Base-by-base conservation (phyloP, 2,888 invertebrate genomes). In the Athalia circularis region DNA sequence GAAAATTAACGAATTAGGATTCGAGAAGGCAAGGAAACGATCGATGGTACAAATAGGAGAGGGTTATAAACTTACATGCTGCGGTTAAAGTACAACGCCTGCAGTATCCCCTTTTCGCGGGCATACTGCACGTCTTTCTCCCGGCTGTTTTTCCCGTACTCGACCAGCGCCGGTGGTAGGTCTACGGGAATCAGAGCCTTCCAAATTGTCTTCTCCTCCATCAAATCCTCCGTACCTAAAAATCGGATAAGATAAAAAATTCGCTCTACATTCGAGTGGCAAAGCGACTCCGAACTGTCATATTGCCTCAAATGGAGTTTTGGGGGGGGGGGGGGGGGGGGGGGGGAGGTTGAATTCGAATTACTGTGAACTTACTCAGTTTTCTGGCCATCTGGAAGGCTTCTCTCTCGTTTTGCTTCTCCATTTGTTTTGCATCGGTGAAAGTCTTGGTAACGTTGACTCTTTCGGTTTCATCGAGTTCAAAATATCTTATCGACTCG, bases 401-500 rank as follows among this genome's bases (percentile, higher is more conserved):
- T 87, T 96, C 95, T 77, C 96, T 93, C 91, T 99, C 99, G 85
- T 95, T 93, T 80, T 94, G 93, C 86, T 96, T 95, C 88, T 99
- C 99, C 92, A 97, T 94, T 88, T 96, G 94, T 88, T 97, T 97
- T 95, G 97, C 95, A 86, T 98, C 97, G 54, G 94, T 95, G 90
- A 98, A 98, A 52, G 94, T 96, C 90, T 95, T 97, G 3, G 95
- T 97, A 0, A 99, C 98, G 91, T 99, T 99, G 1, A 98, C 97
- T 87, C 99, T 93, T 91, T 99, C 99, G 13, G 96, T 98, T 91
- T 98, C 98, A 90, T 99, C 98, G 83, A 98, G 91, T 90, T 98
- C 98, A 90, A 99, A 99, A 91, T 94, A 98, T 85, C 95, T 94
- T 79, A 97, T 92, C 86, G 96, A 94, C 85, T 96, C 96, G 52